Conservation (phyloP, 2,797 vertebrate species). For the Tapirus indicus region DNA sequence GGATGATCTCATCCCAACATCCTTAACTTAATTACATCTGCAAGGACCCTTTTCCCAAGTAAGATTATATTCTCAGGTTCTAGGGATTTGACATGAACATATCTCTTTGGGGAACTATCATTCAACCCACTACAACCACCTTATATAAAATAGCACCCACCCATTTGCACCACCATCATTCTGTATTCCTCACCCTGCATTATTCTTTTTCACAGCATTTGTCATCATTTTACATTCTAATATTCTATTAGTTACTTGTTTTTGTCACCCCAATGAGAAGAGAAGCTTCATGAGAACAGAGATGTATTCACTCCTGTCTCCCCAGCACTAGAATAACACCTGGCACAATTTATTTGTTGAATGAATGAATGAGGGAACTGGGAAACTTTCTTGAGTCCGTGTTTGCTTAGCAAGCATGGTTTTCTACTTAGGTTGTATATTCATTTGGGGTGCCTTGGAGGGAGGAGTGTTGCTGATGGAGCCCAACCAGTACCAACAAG, state of each 20-base stretch:
- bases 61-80: not conserved
- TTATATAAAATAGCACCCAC: not conserved
- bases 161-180: not conserved
- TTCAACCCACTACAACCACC: not conserved
- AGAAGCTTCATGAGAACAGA: not conserved
- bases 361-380: not conserved
- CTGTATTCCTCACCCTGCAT: not conserved
- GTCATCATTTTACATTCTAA: not conserved
- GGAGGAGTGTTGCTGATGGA: not conserved
- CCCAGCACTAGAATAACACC: not conserved
- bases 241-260: not conserved
- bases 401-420: not conserved
- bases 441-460: not conserved
- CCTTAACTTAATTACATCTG: not conserved
- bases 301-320: not conserved
- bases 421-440: not conserved
- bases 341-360: not conserved
- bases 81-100: not conserved
- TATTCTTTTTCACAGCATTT: not conserved
- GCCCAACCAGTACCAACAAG: not conserved
- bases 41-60: not conserved
- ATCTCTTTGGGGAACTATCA: not conserved
- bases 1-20: not conserved
- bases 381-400: not conserved
- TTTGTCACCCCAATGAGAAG: not conserved